phyloP scores from a whole-genome alignment of 1,140 invertebrate genomes.

The Drosophila melanica region DNA sequence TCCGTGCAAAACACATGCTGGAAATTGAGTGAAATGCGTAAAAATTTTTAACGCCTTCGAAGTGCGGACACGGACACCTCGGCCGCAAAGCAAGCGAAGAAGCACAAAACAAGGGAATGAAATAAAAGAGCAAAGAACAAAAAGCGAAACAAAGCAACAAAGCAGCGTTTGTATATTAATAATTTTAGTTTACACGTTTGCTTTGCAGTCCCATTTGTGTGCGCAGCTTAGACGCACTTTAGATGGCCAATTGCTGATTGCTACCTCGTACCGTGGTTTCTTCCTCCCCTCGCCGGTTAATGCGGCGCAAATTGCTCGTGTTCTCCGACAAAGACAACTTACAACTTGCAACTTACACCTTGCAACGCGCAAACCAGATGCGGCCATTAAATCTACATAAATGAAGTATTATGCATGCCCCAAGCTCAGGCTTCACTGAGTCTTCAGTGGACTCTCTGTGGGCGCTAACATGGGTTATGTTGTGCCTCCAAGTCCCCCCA shows the following conservation, averaged over 20 bases:
- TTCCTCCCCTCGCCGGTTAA: conserved; percentile 43
- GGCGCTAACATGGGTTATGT: too few species aligned
- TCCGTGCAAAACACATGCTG: conserved; percentile 45
- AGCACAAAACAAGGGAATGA: conserved; percentile 6
- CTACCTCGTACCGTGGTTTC: not conserved
- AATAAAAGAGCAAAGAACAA: conserved; percentile 50
- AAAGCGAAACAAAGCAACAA: conserved; percentile 27
- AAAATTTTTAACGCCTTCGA: conserved; percentile 56
- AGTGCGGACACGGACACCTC: conserved; percentile 56
- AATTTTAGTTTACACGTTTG: conserved; percentile 26
- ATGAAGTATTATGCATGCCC: conserved; percentile 19
- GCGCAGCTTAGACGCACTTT: conserved; percentile 50
- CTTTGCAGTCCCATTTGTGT: conserved; percentile 33
- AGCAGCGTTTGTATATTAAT: conserved; percentile 57
- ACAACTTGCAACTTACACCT: conserved; percentile 23
- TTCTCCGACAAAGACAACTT: conserved; percentile 62
- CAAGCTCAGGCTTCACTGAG: not conserved
- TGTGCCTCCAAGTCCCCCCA: not conserved
- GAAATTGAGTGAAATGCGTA: conserved; percentile 64
- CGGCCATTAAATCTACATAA: conserved; percentile 47
- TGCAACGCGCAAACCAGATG: conserved; percentile 27
- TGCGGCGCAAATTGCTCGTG: conserved; percentile 73
- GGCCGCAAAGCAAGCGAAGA: not conserved
- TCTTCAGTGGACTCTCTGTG: not conserved
- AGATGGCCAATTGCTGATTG: conserved; percentile 39